phyloP scores from a whole-genome alignment of 2,888 invertebrate genomes.

The Trissonchulus latispiculum region DNA sequence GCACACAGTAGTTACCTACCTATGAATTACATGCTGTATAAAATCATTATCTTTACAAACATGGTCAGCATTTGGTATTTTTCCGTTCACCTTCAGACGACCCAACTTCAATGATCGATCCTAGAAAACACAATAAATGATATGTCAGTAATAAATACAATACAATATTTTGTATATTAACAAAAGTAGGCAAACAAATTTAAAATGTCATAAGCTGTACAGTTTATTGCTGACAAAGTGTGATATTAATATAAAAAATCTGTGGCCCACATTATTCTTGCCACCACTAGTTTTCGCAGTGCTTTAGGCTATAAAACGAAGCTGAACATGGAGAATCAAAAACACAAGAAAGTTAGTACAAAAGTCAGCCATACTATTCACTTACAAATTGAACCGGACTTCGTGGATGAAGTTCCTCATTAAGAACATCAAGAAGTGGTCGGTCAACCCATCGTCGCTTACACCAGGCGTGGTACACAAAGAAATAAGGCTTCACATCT shows the following conservation, averaged over 20 bases:
- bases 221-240: too few species aligned
- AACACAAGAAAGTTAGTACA: too few species aligned
- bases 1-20: too few species aligned
- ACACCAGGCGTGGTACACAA: slow-evolving; percentile 87
- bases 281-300: too few species aligned
- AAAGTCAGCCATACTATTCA: neutral
- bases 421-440: slow-evolving; percentile 80
- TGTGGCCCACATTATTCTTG: too few species aligned
- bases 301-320: too few species aligned
- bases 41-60: slow-evolving; percentile 83
- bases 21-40: slow-evolving; percentile 82
- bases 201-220: neutral
- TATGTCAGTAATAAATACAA: neutral
- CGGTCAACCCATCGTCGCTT: slow-evolving; percentile 94
- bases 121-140: slow-evolving; percentile 1
- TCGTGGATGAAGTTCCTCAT: slow-evolving; percentile 71
- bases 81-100: slow-evolving; percentile 83
- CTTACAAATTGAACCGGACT: slow-evolving; percentile 20
- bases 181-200: neutral
- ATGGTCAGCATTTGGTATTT: slow-evolving; percentile 79
- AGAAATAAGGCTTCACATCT: slow-evolving; percentile 93
- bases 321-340: too few species aligned
- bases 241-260: too few species aligned
- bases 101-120: slow-evolving; percentile 56
- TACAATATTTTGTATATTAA: too few species aligned